Evolutionary conservation across 1,140 invertebrate genomes (phyloP).

Genomic region (Aphelenchoides fujianensis): DNA sequence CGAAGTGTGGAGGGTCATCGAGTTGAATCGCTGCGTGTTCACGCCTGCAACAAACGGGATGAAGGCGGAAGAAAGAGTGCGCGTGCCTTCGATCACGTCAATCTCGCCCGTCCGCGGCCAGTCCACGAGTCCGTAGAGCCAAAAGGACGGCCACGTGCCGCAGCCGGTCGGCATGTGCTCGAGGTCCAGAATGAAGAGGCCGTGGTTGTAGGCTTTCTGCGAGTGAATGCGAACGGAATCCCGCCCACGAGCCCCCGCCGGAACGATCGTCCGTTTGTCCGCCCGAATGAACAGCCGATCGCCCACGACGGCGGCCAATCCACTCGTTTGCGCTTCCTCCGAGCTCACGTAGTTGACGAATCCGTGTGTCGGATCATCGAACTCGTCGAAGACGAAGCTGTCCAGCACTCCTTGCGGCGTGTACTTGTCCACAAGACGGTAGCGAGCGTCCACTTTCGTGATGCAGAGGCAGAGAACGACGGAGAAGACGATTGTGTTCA

Average conservation of each 20-base stretch:
- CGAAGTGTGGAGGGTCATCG: neutral
- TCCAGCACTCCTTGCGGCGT: neutral
- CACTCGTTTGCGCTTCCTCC: neutral
- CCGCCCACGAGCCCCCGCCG: neutral
- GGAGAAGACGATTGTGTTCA: too few relatives aligned
- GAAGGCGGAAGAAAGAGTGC: neutral
- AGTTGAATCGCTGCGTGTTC: neutral
- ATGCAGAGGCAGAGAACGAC: too few relatives aligned
- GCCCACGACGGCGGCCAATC: neutral
- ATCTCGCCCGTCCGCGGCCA: neutral
- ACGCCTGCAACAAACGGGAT: neutral
- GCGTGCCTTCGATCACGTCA: conserved; percentile 1
- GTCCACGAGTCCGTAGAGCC: neutral
- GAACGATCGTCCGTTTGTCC: neutral
- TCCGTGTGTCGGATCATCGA: conserved; percentile 13
- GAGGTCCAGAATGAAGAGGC: conserved; percentile 4
- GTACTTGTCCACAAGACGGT: neutral
- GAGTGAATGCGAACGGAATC: neutral
- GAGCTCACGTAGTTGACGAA: neutral
- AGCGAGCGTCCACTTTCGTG: too few relatives aligned
- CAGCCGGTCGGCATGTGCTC: neutral
- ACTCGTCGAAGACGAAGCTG: neutral
- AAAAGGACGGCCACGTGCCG: neutral
- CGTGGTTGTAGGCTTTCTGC: neutral
- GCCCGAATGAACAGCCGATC: neutral